Evolutionary conservation across 2,113 vertebrate species (phyloP).

Genomic region (Cinclus mexicanus): DNA sequence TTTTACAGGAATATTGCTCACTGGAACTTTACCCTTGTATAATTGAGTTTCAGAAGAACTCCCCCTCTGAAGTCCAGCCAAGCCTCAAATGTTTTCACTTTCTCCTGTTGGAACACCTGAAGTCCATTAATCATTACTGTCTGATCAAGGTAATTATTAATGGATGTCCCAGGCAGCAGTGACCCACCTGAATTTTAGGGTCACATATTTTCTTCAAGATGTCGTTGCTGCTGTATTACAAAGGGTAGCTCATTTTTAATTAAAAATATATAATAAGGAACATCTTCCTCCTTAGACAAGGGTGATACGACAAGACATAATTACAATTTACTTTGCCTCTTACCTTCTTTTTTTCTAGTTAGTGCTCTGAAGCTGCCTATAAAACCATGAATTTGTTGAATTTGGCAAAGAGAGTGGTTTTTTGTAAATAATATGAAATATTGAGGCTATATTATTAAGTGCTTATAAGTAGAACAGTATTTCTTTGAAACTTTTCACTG

Average conservation of each 20-base stretch:
- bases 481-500: background rate
- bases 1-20: background rate
- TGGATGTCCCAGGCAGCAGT: background rate
- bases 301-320: background rate
- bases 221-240: background rate
- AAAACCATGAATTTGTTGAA: background rate
- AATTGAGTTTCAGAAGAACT: background rate
- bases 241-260: background rate
- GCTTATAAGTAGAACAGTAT: background rate
- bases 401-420: background rate
- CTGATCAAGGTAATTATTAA: background rate
- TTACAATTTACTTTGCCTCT: background rate
- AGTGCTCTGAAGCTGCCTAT: background rate
- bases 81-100: background rate
- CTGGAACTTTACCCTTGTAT: background rate
- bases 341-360: background rate
- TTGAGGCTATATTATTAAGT: conserved; percentile 9
- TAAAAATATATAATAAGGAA: background rate
- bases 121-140: background rate
- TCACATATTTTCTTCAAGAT: background rate
- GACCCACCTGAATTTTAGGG: background rate
- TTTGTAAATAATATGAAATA: conserved; percentile 2
- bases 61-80: background rate
- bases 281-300: background rate
- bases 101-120: background rate